Evolutionary conservation across 1,140 invertebrate genomes (phyloP).

Genomic region (Rhopalosiphum padi): DNA sequence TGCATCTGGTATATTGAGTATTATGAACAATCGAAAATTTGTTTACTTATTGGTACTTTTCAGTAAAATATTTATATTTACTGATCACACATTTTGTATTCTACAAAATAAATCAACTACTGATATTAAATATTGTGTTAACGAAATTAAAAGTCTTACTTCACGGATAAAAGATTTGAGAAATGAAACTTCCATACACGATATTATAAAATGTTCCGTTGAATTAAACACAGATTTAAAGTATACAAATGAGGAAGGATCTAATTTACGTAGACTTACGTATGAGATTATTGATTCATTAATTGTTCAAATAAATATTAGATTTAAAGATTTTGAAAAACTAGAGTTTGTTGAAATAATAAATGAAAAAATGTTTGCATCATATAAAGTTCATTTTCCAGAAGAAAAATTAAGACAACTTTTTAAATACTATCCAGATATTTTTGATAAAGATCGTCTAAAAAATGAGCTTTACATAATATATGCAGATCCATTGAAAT

Average conservation of each 20-base stretch:
- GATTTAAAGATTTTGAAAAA: conserved; percentile 25
- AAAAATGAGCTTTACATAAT: not conserved
- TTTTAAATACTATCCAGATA: conserved; percentile 25
- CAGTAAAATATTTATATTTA: conserved; percentile 15
- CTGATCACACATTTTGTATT: not conserved
- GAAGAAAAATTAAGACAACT: not conserved
- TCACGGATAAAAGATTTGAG: conserved; percentile 6
- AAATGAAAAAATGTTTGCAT: conserved; percentile 33
- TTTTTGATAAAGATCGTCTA: conserved; percentile 17
- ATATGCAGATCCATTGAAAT: not conserved
- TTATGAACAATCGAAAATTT: not conserved
- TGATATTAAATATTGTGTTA: conserved; percentile 10
- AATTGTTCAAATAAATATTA: conserved; percentile 19
- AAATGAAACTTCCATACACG: not conserved
- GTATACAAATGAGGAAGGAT: not conserved
- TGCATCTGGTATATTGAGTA: not conserved
- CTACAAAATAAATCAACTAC: not conserved
- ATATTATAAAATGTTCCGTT: not conserved
- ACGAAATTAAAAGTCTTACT: conserved; percentile 1
- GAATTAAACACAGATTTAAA: not conserved
- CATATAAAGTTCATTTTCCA: not conserved
- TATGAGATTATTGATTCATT: not conserved
- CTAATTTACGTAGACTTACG: not conserved
- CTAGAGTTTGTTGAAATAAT: conserved; percentile 31
- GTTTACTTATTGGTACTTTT: not conserved